Conservation (phyloP, 2,113 vertebrate genomes). For the Pteruthius melanotis region DNA sequence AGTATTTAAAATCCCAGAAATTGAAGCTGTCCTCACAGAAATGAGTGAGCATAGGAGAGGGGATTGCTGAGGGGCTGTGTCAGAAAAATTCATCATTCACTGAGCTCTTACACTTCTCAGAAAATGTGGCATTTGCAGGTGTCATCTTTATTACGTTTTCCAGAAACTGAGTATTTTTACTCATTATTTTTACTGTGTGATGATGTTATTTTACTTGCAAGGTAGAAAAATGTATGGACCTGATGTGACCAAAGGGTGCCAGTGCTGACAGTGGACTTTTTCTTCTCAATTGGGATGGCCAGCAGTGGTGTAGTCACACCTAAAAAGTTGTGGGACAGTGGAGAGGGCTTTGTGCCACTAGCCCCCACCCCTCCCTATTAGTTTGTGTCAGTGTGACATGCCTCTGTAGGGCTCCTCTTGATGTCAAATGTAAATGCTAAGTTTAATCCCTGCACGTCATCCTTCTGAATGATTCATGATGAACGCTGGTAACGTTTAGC, state of each 20-base stretch:
- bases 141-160: background rate
- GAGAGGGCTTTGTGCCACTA: background rate
- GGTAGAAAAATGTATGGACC: background rate
- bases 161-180: background rate
- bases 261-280: background rate
- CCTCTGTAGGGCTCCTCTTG: background rate
- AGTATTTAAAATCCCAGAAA: background rate
- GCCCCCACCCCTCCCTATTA: background rate
- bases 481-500: accelerated
- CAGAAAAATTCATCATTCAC: background rate
- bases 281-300: background rate
- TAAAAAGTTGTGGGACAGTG: accelerated
- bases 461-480: background rate
- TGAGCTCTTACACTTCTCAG: background rate
- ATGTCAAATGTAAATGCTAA: background rate
- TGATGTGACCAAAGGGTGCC: background rate
- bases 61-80: background rate
- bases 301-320: background rate
- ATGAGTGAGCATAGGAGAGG: background rate
- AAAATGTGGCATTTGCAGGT: background rate
- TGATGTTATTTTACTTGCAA: background rate
- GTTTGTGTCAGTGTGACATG: background rate
- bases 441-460: background rate
- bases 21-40: background rate
- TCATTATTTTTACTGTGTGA: background rate